phyloP scores from a whole-genome alignment of 2,797 vertebrate genomes.

The Dryobates pubescens region DNA sequence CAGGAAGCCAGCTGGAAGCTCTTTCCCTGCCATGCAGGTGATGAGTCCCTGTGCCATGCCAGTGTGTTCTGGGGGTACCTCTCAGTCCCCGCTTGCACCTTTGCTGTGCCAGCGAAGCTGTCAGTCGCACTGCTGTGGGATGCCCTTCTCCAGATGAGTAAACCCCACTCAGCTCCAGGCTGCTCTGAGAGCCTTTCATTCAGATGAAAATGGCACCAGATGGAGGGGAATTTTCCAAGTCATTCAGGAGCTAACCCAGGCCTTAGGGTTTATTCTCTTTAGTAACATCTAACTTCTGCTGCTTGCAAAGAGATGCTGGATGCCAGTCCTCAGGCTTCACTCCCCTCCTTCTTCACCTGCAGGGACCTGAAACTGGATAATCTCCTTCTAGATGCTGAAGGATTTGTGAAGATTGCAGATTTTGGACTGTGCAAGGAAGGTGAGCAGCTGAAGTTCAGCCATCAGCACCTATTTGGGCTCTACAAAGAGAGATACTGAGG shows the following conservation, averaged over 20 bases:
- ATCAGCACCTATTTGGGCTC: not conserved
- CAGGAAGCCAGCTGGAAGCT: conserved; percentile 42
- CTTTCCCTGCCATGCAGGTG: conserved; percentile 34
- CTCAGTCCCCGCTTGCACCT: conserved; percentile 19
- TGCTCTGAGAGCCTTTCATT: conserved; percentile 19
- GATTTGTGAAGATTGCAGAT: conserved; percentile 92
- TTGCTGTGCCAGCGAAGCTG: not conserved
- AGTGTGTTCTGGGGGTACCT: conserved; percentile 7
- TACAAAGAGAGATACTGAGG: not conserved
- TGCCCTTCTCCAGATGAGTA: not conserved
- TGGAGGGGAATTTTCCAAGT: not conserved
- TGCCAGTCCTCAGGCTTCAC: not conserved
- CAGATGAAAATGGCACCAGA: not conserved
- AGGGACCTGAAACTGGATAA: conserved; percentile 95
- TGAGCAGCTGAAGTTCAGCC: conserved; percentile 66
- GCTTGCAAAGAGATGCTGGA: not conserved
- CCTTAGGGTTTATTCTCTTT: not conserved
- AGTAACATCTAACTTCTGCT: not conserved
- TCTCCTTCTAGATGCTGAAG: conserved; percentile 91
- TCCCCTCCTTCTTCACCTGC: not conserved
- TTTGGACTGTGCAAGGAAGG: conserved; percentile 96
- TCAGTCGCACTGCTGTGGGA: conserved; percentile 9
- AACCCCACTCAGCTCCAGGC: not conserved
- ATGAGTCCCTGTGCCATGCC: conserved; percentile 33
- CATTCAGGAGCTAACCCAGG: not conserved